Conservation (phyloP, 1,140 invertebrate species). For the Drosophila athabasca region DNA sequence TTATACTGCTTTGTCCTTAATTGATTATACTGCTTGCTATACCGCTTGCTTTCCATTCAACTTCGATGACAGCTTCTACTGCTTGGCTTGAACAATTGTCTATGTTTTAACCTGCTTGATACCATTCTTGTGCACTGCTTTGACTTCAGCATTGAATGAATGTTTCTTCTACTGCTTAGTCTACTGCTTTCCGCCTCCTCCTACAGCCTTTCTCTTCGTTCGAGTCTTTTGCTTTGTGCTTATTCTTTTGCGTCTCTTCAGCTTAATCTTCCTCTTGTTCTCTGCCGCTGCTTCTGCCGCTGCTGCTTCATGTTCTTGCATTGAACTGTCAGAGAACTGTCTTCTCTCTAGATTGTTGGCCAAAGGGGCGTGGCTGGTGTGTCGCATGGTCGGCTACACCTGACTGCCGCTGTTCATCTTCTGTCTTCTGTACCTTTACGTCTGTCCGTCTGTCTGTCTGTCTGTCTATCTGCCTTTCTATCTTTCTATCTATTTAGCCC, state of each 20-base stretch:
- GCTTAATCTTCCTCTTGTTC: too few relatives aligned
- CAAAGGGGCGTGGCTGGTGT: constrained; percentile 35
- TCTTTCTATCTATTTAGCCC: constrained; percentile 1
- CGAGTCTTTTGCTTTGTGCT: too few relatives aligned
- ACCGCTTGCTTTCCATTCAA: too few relatives aligned
- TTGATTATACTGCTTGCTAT: too few relatives aligned
- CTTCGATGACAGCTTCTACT: too few relatives aligned
- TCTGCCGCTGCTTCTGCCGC: background rate
- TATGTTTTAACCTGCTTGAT: too few relatives aligned
- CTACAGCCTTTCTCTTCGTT: constrained; percentile 28
- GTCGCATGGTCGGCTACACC: constrained; percentile 67
- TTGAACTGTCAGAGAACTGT: constrained; percentile 59
- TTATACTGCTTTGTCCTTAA: too few relatives aligned
- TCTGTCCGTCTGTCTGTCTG: constrained; percentile 7
- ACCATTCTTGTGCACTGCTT: too few relatives aligned
- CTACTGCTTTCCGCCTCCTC: background rate
- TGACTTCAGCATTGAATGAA: too few relatives aligned
- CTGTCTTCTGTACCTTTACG: constrained; percentile 27
- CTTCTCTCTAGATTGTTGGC: background rate
- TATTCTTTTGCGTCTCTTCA: background rate
- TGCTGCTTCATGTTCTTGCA: constrained; percentile 23
- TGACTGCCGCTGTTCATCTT: constrained; percentile 59
- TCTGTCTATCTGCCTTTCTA: constrained; percentile 8
- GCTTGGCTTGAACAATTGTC: too few relatives aligned
- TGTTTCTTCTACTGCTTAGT: too few relatives aligned